Conservation (phyloP, 2,888 invertebrate genomes). For the Brachyptera putata region DNA sequence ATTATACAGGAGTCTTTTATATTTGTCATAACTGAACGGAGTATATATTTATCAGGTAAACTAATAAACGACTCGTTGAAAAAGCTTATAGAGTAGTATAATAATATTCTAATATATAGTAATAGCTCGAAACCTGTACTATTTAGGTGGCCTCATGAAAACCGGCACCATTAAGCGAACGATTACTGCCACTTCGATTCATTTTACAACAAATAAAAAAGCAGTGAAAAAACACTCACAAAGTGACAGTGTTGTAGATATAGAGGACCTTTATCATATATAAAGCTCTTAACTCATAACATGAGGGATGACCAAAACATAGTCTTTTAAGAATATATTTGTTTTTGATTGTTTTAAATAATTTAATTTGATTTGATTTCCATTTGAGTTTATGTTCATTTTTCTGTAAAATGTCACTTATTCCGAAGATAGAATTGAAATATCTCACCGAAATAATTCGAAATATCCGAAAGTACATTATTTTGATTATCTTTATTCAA, state of each 20-base stretch:
- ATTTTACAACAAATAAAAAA: slow-evolving; percentile 14
- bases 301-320: not conserved
- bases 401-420: too few species aligned
- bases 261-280: slow-evolving; percentile 11
- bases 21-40: too few species aligned
- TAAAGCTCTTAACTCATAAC: slow-evolving; percentile 21
- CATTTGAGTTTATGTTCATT: too few species aligned
- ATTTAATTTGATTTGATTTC: too few species aligned
- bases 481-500: too few species aligned
- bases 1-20: too few species aligned
- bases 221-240: slow-evolving; percentile 11
- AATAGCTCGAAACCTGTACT: not conserved
- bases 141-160: not conserved
- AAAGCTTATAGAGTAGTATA: not conserved
- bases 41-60: not conserved
- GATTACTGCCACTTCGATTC: slow-evolving; percentile 15
- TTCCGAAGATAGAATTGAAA: too few species aligned
- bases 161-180: slow-evolving; percentile 11
- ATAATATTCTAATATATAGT: too few species aligned
- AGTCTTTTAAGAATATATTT: not conserved
- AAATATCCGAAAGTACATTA: too few species aligned
- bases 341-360: too few species aligned
- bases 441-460: too few species aligned
- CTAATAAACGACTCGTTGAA: not conserved
- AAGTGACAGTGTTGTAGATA: slow-evolving; percentile 13